A percentile compares a stretch with the other conserved stretches of the same genome.
These are phyloP conservation scores for Craseonycteris thonglongyai DNA, from an alignment of 2,113 vertebrate species.

Conservation along the genomic window DNA sequence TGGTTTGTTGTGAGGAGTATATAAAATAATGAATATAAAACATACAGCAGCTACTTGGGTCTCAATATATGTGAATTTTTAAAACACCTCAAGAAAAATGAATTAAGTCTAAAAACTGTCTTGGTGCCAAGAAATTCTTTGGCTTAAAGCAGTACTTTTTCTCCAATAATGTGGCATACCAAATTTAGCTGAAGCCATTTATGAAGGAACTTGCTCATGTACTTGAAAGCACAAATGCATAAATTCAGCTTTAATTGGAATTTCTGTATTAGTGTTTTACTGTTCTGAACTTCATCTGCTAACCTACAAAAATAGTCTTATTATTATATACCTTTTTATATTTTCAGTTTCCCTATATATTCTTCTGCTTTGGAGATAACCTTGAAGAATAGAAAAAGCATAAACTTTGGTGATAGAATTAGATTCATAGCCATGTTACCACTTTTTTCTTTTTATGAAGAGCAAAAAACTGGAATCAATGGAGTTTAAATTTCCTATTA, in stretches of 20 bases:
- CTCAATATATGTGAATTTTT: background rate
- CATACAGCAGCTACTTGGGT: background rate
- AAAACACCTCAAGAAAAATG: background rate
- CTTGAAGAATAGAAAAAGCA: background rate
- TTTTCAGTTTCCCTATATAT: background rate
- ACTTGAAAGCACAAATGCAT: background rate
- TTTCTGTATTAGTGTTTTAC: background rate
- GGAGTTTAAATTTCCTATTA: background rate
- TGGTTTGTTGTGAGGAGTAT: background rate
- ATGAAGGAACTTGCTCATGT: background rate
- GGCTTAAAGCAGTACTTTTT: background rate
- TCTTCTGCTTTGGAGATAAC: background rate
- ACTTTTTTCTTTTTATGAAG: background rate
- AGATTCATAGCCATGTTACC: background rate
- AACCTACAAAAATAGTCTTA: background rate
- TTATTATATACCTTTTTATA: background rate
- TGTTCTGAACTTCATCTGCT: background rate
- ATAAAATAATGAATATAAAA: background rate
- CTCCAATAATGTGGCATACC: background rate
- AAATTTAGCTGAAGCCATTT: background rate
- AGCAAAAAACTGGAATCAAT: background rate
- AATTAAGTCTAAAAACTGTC: background rate
- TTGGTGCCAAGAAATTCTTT: background rate
- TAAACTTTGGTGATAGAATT: background rate
- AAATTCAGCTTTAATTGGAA: slow-evolving; percentile 2